Conservation (phyloP, 2,113 vertebrate genomes). For the Vulpes lagopus region DNA sequence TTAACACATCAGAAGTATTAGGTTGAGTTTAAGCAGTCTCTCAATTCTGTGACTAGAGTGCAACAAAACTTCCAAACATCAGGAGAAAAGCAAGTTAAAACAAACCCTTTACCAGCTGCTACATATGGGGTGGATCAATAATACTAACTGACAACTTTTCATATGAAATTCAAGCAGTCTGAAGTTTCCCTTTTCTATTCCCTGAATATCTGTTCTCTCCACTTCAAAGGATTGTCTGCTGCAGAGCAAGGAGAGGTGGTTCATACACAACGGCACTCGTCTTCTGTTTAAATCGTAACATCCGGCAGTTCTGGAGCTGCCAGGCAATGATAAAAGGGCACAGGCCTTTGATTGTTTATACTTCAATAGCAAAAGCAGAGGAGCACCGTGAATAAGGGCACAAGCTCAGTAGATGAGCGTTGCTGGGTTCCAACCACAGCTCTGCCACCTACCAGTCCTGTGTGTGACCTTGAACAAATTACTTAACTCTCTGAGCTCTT, state of each 20-base stretch:
- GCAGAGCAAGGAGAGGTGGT: background rate
- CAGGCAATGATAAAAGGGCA: constrained; percentile 16
- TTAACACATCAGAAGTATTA: constrained; percentile 37
- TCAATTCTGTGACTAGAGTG: background rate
- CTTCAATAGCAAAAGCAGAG: constrained; percentile 49
- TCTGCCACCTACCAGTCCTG: background rate
- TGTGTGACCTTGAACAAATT: background rate
- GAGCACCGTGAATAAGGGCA: background rate
- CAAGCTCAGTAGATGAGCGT: background rate
- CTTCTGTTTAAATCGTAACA: constrained; percentile 34
- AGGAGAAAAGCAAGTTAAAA: constrained; percentile 67
- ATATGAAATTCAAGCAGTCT: constrained; percentile 62
- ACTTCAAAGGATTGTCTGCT: constrained; percentile 57
- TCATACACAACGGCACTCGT: background rate
- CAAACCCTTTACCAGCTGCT: constrained; percentile 65
- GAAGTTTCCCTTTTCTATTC: constrained; percentile 54
- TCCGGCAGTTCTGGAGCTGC: background rate
- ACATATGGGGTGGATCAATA: constrained; percentile 60
- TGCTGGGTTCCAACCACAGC: background rate
- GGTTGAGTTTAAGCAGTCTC: constrained; percentile 24
- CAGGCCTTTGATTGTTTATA: constrained; percentile 55
- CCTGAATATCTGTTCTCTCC: constrained; percentile 61
- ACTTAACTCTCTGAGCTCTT: background rate
- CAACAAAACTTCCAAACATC: constrained; percentile 55
- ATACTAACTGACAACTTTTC: constrained; percentile 66